Conservation (phyloP, 2,113 vertebrate species). For the Morone saxatilis region DNA sequence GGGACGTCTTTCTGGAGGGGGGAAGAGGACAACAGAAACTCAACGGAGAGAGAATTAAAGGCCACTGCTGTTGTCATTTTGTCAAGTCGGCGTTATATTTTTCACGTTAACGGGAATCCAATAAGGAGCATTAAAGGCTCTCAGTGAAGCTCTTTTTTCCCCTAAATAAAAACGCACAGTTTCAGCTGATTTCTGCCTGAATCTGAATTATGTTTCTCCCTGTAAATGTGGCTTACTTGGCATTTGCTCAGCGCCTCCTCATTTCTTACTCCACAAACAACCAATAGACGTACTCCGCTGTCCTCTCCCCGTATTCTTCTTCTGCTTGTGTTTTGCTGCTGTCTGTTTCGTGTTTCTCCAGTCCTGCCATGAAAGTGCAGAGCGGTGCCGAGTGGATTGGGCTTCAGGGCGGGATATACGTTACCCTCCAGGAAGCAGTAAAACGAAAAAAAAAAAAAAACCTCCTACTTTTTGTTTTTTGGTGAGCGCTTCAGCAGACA, state of each 20-base stretch:
- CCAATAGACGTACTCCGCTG: conserved; percentile 58
- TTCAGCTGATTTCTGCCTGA: conserved; percentile 56
- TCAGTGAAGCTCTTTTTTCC: background rate
- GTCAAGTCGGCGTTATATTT: conserved; percentile 8
- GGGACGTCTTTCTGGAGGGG: conserved; percentile 77
- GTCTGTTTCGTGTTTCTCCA: conserved; percentile 52
- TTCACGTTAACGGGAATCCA: conserved; percentile 30
- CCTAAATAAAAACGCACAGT: conserved; percentile 14
- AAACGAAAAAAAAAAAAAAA: conserved; percentile 3
- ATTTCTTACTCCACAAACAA: conserved; percentile 69
- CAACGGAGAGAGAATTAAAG: conserved; percentile 20
- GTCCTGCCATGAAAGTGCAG: conserved; percentile 60
- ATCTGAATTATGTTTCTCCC: conserved; percentile 50
- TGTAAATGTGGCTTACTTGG: conserved; percentile 39
- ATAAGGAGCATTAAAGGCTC: conserved; percentile 19
- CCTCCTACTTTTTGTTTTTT: conserved; percentile 9
- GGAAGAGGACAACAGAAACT: conserved; percentile 8
- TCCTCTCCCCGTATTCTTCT: conserved; percentile 60
- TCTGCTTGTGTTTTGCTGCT: no score
- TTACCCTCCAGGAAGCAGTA: conserved; percentile 38
- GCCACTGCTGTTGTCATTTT: conserved; percentile 28
- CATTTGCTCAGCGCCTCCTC: conserved; percentile 39
- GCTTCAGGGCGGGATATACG: conserved; percentile 60
- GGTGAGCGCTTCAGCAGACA: conserved; percentile 45
- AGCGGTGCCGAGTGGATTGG: conserved; percentile 47